Conservation (phyloP, 1,140 invertebrate genomes). For the Lepidurus apus region DNA sequence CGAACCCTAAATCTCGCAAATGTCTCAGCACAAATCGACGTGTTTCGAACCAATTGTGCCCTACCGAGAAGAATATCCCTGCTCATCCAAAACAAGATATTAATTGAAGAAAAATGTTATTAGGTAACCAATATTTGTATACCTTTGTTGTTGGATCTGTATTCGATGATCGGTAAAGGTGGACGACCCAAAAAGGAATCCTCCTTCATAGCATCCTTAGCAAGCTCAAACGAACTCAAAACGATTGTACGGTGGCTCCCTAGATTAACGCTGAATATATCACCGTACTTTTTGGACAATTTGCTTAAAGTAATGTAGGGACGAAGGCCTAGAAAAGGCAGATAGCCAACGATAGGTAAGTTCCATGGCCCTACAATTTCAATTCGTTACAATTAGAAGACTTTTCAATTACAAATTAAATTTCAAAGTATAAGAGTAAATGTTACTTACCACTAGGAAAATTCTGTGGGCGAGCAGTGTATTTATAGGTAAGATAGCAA, state of each 20-base stretch:
- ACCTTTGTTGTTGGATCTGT: background rate
- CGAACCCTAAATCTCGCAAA: constrained; percentile 36
- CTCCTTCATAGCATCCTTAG: background rate
- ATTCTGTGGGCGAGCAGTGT: too few species aligned
- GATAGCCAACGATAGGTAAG: constrained; percentile 35
- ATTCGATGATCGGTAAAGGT: background rate
- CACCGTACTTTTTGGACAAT: constrained; percentile 8
- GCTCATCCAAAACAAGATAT: background rate
- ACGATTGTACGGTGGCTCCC: background rate
- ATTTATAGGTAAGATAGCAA: too few species aligned
- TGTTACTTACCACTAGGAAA: too few species aligned
- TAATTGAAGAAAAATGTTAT: too few species aligned
- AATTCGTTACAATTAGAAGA: background rate
- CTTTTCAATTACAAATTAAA: too few species aligned
- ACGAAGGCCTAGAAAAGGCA: constrained; percentile 32
- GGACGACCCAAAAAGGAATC: too few species aligned
- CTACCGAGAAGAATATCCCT: constrained; percentile 34
- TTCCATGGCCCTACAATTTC: constrained; percentile 31
- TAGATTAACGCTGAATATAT: background rate
- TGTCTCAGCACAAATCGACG: constrained; percentile 35
- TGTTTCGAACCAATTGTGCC: constrained; percentile 34
- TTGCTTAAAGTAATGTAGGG: background rate
- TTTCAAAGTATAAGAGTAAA: too few species aligned
- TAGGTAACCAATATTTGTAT: background rate
- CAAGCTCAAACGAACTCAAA: background rate